phyloP scores from a whole-genome alignment of 2,888 invertebrate species.

The Trachelus iudaicus region DNA sequence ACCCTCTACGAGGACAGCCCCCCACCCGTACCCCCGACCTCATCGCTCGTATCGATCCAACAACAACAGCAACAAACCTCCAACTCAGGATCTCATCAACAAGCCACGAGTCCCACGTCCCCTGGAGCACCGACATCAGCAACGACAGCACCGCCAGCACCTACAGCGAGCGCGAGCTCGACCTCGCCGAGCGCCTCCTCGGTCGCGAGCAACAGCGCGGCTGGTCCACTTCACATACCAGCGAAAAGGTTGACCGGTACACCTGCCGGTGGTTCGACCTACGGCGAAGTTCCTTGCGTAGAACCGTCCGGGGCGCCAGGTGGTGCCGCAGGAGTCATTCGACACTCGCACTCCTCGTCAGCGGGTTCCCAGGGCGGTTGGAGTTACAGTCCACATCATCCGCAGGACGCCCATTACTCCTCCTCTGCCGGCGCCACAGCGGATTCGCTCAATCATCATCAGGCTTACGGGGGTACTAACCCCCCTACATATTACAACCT shows the following conservation, averaged over 20 bases:
- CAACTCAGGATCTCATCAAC: slow-evolving; percentile 66
- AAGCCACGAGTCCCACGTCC: slow-evolving; percentile 69
- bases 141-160: slow-evolving; percentile 57
- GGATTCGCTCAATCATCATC: slow-evolving; percentile 71
- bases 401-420: slow-evolving; percentile 59
- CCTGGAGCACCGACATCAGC: slow-evolving; percentile 66
- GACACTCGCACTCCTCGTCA: slow-evolving; percentile 72
- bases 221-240: slow-evolving; percentile 88
- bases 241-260: slow-evolving; percentile 79
- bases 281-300: slow-evolving; percentile 62
- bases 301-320: slow-evolving; percentile 69
- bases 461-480: slow-evolving; percentile 74
- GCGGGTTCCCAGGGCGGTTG: slow-evolving; percentile 70
- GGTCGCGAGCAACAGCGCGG: slow-evolving; percentile 75
- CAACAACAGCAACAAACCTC: slow-evolving; percentile 44
- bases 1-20: slow-evolving; percentile 80
- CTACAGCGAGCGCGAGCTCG: slow-evolving; percentile 74
- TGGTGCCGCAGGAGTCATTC: slow-evolving; percentile 78
- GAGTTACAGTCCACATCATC: slow-evolving; percentile 77
- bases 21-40: slow-evolving; percentile 66
- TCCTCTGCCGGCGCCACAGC: slow-evolving; percentile 71
- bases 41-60: slow-evolving; percentile 65
- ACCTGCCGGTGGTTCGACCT: slow-evolving; percentile 67
- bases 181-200: slow-evolving; percentile 71
- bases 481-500: slow-evolving; percentile 77